Percentiles rank a stretch among this genome's conserved stretches.
Evolutionary conservation across 1,140 invertebrate species (phyloP).

Genomic region (Reticulitermes speratus): DNA sequence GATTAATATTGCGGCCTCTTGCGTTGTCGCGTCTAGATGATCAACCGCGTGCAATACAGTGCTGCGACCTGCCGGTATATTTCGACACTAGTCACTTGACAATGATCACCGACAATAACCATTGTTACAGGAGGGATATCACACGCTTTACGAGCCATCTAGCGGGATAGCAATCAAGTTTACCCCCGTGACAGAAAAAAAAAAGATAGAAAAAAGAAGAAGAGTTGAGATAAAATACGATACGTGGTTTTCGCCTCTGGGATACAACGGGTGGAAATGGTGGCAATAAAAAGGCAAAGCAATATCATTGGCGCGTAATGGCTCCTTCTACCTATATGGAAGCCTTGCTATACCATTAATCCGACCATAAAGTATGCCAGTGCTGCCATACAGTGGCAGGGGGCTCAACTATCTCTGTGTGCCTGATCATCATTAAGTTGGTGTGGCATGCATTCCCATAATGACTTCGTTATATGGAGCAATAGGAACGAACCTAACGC

Average conservation of each 20-base stretch:
- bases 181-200: conserved; percentile 10
- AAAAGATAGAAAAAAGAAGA: not conserved
- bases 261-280: conserved; percentile 14
- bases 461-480: conserved; percentile 15
- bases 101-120: conserved; percentile 18
- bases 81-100: conserved; percentile 14
- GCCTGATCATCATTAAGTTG: conserved; percentile 18
- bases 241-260: conserved; percentile 5
- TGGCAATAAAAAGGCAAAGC: not conserved
- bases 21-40: not conserved
- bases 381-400: not conserved
- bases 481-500: not conserved
- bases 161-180: conserved; percentile 17
- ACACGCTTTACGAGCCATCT: conserved; percentile 4
- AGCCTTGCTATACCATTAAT: conserved; percentile 14
- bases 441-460: not conserved
- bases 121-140: conserved; percentile 6
- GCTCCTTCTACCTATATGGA: conserved; percentile 17
- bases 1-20: not conserved
- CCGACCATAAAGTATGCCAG: conserved; percentile 14
- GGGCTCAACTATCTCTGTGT: not conserved
- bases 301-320: conserved; percentile 18
- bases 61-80: conserved; percentile 2
- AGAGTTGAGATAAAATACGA: conserved; percentile 16
- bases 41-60: conserved; percentile 3